Evolutionary conservation across 2,888 invertebrate species (phyloP).

Genomic region (Patella pellucida): DNA sequence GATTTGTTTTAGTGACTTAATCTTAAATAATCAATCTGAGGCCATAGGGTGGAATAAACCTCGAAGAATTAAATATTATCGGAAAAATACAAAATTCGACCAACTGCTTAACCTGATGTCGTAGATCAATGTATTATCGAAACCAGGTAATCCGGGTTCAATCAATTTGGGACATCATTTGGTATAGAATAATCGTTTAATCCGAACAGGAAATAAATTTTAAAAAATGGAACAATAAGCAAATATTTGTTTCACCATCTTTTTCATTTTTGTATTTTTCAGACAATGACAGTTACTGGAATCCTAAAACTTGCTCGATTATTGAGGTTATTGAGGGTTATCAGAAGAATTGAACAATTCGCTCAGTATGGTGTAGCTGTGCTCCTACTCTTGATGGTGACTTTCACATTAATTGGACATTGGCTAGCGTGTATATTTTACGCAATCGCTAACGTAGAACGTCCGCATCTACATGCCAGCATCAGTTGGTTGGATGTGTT

Average conservation of each 20-base stretch:
- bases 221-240: too few species aligned
- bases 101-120: too few species aligned
- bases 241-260: neutral
- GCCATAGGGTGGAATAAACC: too few species aligned
- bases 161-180: too few species aligned
- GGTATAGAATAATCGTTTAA: too few species aligned
- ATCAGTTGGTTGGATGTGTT: constrained; percentile 68
- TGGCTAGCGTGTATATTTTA: constrained; percentile 72
- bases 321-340: constrained; percentile 67
- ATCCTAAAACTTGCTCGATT: constrained; percentile 69
- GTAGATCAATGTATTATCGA: too few species aligned
- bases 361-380: constrained; percentile 71
- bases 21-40: too few species aligned
- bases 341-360: constrained; percentile 70
- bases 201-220: too few species aligned
- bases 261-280: constrained; percentile 33
- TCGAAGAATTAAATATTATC: too few species aligned
- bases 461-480: constrained; percentile 57
- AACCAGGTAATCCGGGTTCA: too few species aligned
- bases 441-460: constrained; percentile 70
- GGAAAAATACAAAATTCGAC: too few species aligned
- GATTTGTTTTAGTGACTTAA: too few species aligned
- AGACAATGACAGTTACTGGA: constrained; percentile 71
- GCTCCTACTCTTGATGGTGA: constrained; percentile 68
- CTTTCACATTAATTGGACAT: constrained; percentile 70